phyloP scores from a whole-genome alignment of 53 echinoderm and acorn worm genomes.

The Apostichopus leukothele region DNA sequence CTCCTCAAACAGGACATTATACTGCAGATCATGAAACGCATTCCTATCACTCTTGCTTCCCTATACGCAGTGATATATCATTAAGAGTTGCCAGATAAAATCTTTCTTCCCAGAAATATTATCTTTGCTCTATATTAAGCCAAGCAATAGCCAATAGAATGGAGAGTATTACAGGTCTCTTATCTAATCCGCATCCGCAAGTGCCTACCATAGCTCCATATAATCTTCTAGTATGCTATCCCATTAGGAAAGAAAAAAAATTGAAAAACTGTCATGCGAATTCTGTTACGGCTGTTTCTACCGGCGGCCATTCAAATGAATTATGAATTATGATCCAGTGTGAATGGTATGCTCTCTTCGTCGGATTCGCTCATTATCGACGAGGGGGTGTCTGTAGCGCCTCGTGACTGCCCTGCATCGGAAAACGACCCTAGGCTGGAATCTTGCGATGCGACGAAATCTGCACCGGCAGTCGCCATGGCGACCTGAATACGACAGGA shows the following conservation, averaged over 20 bases:
- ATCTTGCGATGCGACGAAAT: constrained; percentile 70
- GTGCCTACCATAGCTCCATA: neutral
- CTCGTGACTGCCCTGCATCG: constrained; percentile 88
- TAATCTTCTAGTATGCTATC: neutral
- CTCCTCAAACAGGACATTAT: too few species aligned
- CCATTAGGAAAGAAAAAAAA: neutral
- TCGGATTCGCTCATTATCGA: constrained; percentile 86
- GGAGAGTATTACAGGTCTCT: too few species aligned
- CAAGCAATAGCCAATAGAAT: too few species aligned
- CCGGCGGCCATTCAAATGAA: too few species aligned
- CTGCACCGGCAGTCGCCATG: constrained; percentile 67
- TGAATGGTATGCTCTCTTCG: constrained; percentile 45
- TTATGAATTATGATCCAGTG: constrained; percentile 5
- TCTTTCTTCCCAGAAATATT: too few species aligned
- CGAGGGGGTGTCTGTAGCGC: constrained; percentile 95
- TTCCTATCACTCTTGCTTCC: too few species aligned
- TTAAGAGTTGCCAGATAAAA: too few species aligned
- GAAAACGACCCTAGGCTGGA: constrained; percentile 95
- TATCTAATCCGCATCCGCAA: neutral
- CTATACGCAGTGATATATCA: too few species aligned
- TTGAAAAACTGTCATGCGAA: too few species aligned
- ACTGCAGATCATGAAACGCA: too few species aligned
- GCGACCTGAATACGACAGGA: constrained; percentile 61
- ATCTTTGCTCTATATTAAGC: too few species aligned
- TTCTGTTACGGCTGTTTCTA: too few species aligned